Conservation (phyloP, 1,140 invertebrate species). For the Macrosteles quadrilineatus region DNA sequence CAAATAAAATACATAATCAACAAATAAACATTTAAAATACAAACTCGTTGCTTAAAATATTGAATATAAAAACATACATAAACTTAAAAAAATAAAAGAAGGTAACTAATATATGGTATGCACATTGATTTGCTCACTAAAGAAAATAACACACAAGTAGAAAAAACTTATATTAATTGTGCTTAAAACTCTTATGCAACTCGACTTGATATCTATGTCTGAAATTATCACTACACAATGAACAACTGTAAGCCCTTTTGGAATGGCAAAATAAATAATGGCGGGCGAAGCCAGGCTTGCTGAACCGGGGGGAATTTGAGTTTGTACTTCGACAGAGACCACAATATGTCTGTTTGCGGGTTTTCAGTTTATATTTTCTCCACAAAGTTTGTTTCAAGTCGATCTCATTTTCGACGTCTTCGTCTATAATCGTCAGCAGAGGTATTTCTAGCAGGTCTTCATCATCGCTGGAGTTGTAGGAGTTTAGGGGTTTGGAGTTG, state of each 20-base stretch:
- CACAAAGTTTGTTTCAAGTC: background rate
- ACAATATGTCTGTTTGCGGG: background rate
- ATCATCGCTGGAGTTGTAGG: background rate
- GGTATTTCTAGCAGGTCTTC: background rate
- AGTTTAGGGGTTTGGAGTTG: background rate
- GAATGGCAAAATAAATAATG: background rate
- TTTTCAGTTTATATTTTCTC: background rate
- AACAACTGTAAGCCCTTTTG: background rate
- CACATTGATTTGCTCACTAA: too few species aligned
- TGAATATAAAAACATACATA: too few species aligned
- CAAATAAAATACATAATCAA: too few species aligned
- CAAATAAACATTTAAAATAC: too few species aligned
- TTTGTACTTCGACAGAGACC: background rate
- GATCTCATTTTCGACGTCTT: background rate
- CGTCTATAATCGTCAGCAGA: background rate
- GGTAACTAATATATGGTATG: too few species aligned
- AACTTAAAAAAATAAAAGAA: too few species aligned
- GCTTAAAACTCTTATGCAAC: background rate
- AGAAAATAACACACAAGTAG: too few species aligned
- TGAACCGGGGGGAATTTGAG: background rate
- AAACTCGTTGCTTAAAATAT: too few species aligned
- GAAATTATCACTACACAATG: background rate
- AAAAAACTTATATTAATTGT: background rate
- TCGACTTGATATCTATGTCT: constrained; percentile 1
- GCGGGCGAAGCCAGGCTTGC: background rate